Base-by-base conservation (phyloP, 2,797 vertebrate genomes). In the Muscicapa striata region DNA sequence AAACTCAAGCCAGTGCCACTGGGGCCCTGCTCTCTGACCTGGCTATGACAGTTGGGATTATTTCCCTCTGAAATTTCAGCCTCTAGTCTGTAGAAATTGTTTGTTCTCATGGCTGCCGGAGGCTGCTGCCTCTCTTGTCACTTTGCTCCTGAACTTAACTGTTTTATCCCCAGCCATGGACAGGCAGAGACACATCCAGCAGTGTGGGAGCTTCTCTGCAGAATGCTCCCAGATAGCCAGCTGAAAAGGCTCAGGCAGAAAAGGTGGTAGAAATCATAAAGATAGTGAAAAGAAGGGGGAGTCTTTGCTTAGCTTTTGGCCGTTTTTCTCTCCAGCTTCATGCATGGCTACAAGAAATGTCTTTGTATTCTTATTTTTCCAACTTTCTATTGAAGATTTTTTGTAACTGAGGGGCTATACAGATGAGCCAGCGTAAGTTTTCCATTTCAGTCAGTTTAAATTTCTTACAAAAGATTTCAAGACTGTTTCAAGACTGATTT, bases 51-150 rank as follows among this genome's bases (percentile, higher is more conserved):
- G 41, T 74, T 76, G 63, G 77, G 62, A 69, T 91, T 91, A 94
- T 76, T 96, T 92, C 41, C 70, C 72, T 94, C 74, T 77, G 86
- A 93, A 91, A 95, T 77, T 94, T 89, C 90, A 93, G 84, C 72
- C 82, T 95, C 73, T 48, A 18, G 54, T 86, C 91, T 73, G 45
- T 73, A 81, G 79, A 84, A 93, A 81, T 57, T 68, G 54, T 92
- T 86, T 86, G 79, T 89, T 96, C 84, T 51, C 18, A 14, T 85
- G 82, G 82, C 91, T 93, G 84, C 89, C 2, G 0, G 69, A 85
- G 89, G 84, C 84, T 93, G 84, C 84, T 91, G 58, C 92, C 84
- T 95, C 81, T 72, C 41, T 59, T 79, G 82, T 94, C 20, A 2
- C 55, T 94, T 93, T 76, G 73, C 77, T 69, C 69, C 48, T 68